Evolutionary conservation across 2,888 invertebrate genomes (phyloP), one percentile per base, ranked within the genome.

Genomic region (Phania funesta): DNA sequence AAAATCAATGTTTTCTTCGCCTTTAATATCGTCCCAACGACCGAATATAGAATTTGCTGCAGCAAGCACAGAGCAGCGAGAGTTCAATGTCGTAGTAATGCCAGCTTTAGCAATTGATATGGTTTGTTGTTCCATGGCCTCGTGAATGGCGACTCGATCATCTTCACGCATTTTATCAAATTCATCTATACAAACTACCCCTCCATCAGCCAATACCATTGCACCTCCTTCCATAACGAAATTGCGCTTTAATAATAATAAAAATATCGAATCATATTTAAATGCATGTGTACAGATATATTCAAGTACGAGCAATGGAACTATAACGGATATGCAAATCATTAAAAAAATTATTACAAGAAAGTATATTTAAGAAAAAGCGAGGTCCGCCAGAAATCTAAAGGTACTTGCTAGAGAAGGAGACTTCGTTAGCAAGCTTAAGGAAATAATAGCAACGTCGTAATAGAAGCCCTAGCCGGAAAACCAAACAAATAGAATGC

Each of bases 111-210:
- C 99, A 85, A 99, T 98, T 1, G 99, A 99, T 88, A 99, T 99
- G 3, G 99, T 99, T 92, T 99, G 99, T 89, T 99, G 99, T 90
- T 99, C 99, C 99, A 99, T 99, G 24, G 99, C 99, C 92, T 99
- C 99, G 91, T 99, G 99, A 89, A 99, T 99, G 48, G 99, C 99
- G 8, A 99, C 99, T 84, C 99, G 93, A 91, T 99, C 99, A 89
- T 99, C 99, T 91, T 99, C 99, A 70, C 97, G 93, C 99, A 99
- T 99, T 92, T 99, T 99, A 91, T 99, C 99, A 91, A 99, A 99
- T 92, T 99, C 99, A 91, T 99, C 99, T 89, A 99, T 99, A 90
- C 99, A 99, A 0, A 99, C 99, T 1, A 99, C 98, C 29, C 99
- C 99, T 3, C 99, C 99, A 91, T 99, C 99, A 0, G 99, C 99